Percentiles rank a stretch among this genome's conserved stretches.
Evolutionary conservation across 92 coral and sea anemone genomes (phyloP).

Genomic region (Montipora capitata): DNA sequence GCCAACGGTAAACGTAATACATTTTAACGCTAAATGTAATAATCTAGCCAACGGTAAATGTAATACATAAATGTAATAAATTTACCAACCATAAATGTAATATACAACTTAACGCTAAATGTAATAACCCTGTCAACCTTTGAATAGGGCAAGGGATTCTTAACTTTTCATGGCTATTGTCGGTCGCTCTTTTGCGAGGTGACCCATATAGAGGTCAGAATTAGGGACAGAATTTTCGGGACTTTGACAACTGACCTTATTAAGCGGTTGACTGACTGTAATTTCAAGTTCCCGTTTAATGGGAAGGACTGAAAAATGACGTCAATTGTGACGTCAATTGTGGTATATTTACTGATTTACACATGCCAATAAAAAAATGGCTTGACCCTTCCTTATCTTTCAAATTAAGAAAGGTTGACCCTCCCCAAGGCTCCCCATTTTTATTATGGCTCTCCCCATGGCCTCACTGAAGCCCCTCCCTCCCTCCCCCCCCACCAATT

Average conservation of each 20-base stretch:
- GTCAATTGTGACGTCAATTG: background rate
- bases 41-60: background rate
- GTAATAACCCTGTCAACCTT: background rate
- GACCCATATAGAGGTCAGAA: slow-evolving; percentile 4
- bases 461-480: background rate
- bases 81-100: background rate
- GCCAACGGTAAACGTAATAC: too few relatives aligned
- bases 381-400: background rate
- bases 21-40: too few relatives aligned
- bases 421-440: slow-evolving; percentile 2
- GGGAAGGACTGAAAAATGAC: background rate
- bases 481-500: background rate
- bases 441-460: slow-evolving; percentile 1
- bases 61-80: background rate
- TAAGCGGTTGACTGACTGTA: background rate
- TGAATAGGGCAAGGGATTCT: slow-evolving; percentile 6
- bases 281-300: background rate
- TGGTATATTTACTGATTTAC: slow-evolving; percentile 1
- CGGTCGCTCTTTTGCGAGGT: background rate
- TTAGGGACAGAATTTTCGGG: slow-evolving; percentile 1
- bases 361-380: background rate
- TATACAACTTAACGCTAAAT: background rate
- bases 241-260: slow-evolving; percentile 1
- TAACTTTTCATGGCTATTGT: background rate
- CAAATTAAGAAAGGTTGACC: slow-evolving; percentile 2